These are phyloP conservation scores for Desoria tigrina DNA, from an alignment of 2,888 invertebrate species.

Conservation along the genomic window DNA sequence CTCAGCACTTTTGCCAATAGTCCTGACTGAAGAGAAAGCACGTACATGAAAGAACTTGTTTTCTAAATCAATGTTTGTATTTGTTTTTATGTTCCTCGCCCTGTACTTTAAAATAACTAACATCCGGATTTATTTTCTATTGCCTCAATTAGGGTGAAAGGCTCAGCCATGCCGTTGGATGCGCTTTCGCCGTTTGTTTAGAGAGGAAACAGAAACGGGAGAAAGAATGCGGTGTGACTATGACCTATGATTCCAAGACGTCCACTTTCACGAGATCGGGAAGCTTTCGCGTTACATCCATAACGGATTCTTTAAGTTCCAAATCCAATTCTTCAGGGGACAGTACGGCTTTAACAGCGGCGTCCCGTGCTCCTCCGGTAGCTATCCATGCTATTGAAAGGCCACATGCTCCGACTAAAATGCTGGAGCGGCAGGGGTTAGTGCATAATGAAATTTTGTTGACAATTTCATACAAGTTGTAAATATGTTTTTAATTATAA, in stretches of 20 bases:
- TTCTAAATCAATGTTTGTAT: neutral
- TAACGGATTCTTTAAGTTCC: constrained; percentile 65
- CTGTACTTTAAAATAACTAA: neutral
- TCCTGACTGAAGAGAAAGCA: neutral
- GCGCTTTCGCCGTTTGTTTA: constrained; percentile 96
- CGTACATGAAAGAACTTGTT: too few relatives aligned
- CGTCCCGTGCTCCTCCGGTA: constrained; percentile 15
- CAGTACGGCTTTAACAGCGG: neutral
- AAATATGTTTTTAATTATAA: neutral
- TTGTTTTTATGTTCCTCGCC: constrained; percentile 3
- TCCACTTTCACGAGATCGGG: constrained; percentile 90
- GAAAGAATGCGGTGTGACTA: constrained; percentile 90
- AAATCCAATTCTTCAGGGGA: constrained; percentile 43
- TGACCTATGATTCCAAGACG: constrained; percentile 86
- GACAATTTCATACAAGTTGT: neutral
- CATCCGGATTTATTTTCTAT: neutral
- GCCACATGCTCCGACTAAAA: constrained; percentile 91
- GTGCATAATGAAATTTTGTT: constrained; percentile 60
- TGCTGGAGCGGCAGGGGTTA: constrained; percentile 95
- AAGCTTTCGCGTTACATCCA: constrained; percentile 81
- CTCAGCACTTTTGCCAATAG: neutral
- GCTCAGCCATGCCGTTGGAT: constrained; percentile 97
- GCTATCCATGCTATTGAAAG: constrained; percentile 94
- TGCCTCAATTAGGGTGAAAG: constrained; percentile 75
- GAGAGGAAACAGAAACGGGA: constrained; percentile 97